Evolutionary conservation across 92 coral and sea anemone genomes (phyloP).

Genomic region (Palythoa caribaeorum): DNA sequence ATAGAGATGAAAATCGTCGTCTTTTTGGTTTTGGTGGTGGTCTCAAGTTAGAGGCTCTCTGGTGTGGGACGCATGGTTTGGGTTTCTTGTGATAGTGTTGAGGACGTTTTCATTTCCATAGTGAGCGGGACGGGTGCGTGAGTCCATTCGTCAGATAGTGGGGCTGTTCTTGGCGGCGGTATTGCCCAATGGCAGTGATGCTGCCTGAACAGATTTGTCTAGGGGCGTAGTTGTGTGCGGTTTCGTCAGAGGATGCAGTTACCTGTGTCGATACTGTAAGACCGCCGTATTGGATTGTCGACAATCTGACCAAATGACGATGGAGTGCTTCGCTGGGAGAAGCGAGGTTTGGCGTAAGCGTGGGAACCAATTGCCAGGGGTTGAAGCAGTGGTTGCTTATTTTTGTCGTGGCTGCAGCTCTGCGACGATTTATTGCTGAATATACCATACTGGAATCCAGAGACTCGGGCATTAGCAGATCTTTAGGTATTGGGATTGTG

Average conservation of each 20-base stretch:
- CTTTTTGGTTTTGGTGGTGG: neutral
- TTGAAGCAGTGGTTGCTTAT: neutral
- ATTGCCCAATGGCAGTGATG: no score
- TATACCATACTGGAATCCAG: neutral
- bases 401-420: conserved; percentile 1
- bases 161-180: no score
- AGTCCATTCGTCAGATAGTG: no score
- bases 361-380: conserved; percentile 48
- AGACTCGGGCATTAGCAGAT: neutral
- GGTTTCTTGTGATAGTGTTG: neutral
- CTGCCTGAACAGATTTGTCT: no score
- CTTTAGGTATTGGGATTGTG: neutral
- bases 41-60: neutral
- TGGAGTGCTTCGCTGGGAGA: conserved; percentile 22
- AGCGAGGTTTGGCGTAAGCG: neutral
- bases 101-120: no score
- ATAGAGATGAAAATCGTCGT: neutral
- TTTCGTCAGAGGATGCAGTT: no score
- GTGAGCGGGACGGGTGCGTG: no score
- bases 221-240: no score
- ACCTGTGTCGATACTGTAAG: neutral
- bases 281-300: conserved; percentile 1
- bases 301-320: conserved; percentile 37
- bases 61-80: neutral
- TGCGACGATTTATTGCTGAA: no score